phyloP scores from a whole-genome alignment of 2,113 vertebrate genomes.

The Dascyllus trimaculatus region DNA sequence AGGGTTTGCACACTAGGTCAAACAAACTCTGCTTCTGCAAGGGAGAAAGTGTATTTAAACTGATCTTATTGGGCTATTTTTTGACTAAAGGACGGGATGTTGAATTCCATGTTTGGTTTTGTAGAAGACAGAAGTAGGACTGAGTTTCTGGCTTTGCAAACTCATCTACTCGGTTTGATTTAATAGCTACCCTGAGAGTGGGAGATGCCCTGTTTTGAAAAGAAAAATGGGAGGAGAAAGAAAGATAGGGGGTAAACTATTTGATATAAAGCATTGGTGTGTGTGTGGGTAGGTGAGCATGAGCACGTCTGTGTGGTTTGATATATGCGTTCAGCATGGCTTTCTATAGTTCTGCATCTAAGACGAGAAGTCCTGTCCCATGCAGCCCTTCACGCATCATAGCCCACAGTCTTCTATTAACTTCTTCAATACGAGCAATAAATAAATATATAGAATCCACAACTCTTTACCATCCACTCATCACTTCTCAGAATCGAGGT shows the following conservation, averaged over 20 bases:
- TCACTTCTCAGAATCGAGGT: constrained; percentile 59
- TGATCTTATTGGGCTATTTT: constrained; percentile 20
- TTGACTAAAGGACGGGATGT: background rate
- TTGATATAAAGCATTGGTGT: constrained; percentile 57
- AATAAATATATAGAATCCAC: constrained; percentile 78
- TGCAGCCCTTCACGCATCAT: constrained; percentile 73
- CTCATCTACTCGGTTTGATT: constrained; percentile 68
- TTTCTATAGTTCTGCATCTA: constrained; percentile 58
- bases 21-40: constrained; percentile 54
- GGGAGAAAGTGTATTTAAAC: constrained; percentile 52
- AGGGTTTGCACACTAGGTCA: constrained; percentile 69
- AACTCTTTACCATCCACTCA: constrained; percentile 74
- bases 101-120: constrained; percentile 43
- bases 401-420: constrained; percentile 69
- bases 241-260: constrained; percentile 58
- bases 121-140: constrained; percentile 27
- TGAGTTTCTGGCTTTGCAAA: constrained; percentile 62
- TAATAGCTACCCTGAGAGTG: constrained; percentile 51
- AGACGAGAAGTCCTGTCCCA: constrained; percentile 67
- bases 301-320: constrained; percentile 42
- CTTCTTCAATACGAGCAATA: constrained; percentile 70
- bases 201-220: constrained; percentile 61
- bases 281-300: constrained; percentile 46
- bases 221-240: constrained; percentile 55
- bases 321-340: constrained; percentile 59